Conservation (phyloP, 2,888 invertebrate species). For the Philereme vetulata region DNA sequence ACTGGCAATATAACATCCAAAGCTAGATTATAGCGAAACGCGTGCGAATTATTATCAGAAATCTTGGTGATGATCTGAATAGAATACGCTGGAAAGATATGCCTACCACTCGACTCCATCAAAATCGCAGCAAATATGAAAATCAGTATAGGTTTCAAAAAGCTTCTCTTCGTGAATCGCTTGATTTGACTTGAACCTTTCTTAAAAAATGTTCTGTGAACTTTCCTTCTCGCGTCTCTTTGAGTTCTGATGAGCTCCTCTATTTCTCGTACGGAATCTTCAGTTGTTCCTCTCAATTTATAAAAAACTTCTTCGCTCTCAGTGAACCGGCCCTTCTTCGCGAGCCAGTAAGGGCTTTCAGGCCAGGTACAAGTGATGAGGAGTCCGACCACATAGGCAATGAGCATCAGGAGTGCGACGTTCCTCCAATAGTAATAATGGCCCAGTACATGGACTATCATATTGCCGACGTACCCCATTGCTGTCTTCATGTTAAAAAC, state of each 20-base stretch:
- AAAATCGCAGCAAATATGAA: slow-evolving; percentile 40
- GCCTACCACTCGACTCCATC: slow-evolving; percentile 47
- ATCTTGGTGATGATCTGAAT: slow-evolving; percentile 47
- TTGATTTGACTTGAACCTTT: slow-evolving; percentile 26
- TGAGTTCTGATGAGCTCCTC: slow-evolving; percentile 47
- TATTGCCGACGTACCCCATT: slow-evolving; percentile 53
- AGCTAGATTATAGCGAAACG: slow-evolving; percentile 46
- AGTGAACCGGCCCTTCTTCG: slow-evolving; percentile 61
- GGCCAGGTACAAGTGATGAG: slow-evolving; percentile 55
- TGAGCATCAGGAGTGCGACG: slow-evolving; percentile 47
- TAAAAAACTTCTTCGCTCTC: slow-evolving; percentile 76
- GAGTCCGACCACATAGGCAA: slow-evolving; percentile 49
- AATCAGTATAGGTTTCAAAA: slow-evolving; percentile 43
- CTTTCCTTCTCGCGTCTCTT: slow-evolving; percentile 33
- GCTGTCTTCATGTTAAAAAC: slow-evolving; percentile 63
- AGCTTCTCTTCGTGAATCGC: slow-evolving; percentile 40
- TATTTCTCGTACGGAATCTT: slow-evolving; percentile 44
- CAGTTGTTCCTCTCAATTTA: slow-evolving; percentile 74
- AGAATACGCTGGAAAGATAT: slow-evolving; percentile 51
- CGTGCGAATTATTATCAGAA: slow-evolving; percentile 31
- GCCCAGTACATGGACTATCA: slow-evolving; percentile 51
- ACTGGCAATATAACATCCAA: slow-evolving; percentile 46
- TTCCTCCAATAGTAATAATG: slow-evolving; percentile 53
- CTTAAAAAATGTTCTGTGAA: slow-evolving; percentile 1
- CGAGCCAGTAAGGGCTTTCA: slow-evolving; percentile 69